phyloP scores from a whole-genome alignment of 2,888 invertebrate genomes.

The Psylliodes chrysocephalus region DNA sequence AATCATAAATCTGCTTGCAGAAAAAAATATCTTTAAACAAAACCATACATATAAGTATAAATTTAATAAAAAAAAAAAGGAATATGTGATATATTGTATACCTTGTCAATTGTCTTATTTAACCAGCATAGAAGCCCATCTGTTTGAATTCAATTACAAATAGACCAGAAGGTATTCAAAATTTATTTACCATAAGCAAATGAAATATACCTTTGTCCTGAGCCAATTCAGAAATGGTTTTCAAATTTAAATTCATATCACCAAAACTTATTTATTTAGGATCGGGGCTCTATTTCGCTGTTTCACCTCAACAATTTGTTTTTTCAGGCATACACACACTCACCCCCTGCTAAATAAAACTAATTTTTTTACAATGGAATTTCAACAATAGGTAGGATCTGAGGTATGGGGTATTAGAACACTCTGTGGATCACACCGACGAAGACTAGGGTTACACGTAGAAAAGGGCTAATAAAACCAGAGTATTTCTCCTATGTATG shows the following conservation, averaged over 20 bases:
- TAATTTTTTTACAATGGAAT: constrained; percentile 16
- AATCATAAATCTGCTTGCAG: too few relatives aligned
- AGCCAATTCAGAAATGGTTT: neutral
- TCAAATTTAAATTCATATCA: constrained; percentile 25
- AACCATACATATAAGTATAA: too few relatives aligned
- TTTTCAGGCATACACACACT: constrained; percentile 19
- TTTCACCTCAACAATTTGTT: constrained; percentile 29
- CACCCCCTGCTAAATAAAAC: constrained; percentile 3
- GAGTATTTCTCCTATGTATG: too few relatives aligned
- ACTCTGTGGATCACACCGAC: neutral
- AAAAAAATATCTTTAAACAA: too few relatives aligned
- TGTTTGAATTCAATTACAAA: too few relatives aligned
- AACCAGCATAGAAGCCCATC: too few relatives aligned
- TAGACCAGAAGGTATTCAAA: too few relatives aligned
- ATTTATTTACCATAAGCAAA: neutral
- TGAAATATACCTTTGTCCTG: neutral
- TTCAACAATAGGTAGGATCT: neutral
- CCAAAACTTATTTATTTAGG: constrained; percentile 24
- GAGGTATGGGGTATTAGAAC: neutral
- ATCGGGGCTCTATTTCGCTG: neutral
- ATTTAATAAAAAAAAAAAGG: too few relatives aligned
- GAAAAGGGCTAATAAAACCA: too few relatives aligned
- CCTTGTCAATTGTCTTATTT: too few relatives aligned
- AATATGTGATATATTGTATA: too few relatives aligned
- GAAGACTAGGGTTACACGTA: neutral